These are phyloP conservation scores for Zapus hudsonius DNA, from an alignment of 2,113 vertebrate species.

Conservation along the genomic window DNA sequence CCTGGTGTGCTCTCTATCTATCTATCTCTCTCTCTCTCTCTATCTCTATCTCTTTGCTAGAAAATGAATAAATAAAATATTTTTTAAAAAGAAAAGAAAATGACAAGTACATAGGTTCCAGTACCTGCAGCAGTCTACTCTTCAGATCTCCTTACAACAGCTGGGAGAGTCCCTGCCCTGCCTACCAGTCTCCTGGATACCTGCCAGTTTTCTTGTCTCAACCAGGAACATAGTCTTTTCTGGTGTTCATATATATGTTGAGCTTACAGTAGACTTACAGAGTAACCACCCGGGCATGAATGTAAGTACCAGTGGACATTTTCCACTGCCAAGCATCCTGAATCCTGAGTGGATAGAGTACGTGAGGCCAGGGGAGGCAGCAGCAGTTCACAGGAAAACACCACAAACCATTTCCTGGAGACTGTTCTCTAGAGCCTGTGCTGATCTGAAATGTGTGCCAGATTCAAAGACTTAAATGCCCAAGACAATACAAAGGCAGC, in stretches of 20 bases:
- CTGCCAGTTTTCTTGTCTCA: background rate
- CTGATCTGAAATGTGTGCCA: background rate
- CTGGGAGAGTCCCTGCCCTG: background rate
- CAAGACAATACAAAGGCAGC: too few relatives aligned
- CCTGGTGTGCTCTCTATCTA: too few relatives aligned
- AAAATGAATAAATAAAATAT: too few relatives aligned
- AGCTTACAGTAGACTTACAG: conserved; percentile 43
- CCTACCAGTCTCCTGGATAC: background rate
- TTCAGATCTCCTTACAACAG: background rate
- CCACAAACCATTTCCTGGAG: background rate
- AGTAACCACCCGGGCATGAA: background rate
- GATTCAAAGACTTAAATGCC: background rate
- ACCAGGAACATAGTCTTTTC: background rate
- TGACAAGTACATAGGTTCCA: background rate
- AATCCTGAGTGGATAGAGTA: background rate
- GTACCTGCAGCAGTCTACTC: background rate
- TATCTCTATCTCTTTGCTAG: too few relatives aligned
- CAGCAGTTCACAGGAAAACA: background rate
- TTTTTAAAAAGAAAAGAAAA: too few relatives aligned
- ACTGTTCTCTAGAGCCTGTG: background rate
- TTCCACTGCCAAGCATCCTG: background rate
- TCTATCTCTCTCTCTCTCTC: too few relatives aligned
- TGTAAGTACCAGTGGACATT: background rate
- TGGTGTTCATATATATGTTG: conserved; percentile 17
- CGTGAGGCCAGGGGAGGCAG: background rate